phyloP scores from a whole-genome alignment of 2,113 vertebrate genomes.

The Lepidothrix coronata region DNA sequence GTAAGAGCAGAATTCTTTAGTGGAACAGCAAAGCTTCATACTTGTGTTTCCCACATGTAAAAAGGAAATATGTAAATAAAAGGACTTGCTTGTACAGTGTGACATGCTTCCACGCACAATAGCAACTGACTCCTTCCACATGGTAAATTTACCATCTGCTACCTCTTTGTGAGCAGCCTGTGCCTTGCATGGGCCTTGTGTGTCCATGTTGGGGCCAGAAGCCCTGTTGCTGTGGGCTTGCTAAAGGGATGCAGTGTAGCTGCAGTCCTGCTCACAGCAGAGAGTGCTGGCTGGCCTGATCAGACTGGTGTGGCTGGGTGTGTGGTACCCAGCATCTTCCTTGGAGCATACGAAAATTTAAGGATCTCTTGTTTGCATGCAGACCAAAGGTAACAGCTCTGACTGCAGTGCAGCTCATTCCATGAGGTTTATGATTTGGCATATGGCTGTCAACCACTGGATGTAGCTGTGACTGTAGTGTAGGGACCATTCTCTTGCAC shows the following conservation, averaged over 20 bases:
- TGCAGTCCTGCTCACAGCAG: neutral
- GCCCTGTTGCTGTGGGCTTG: fast-evolving
- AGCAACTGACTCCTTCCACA: neutral
- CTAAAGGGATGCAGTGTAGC: neutral
- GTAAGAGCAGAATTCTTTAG: neutral
- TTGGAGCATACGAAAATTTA: fast-evolving
- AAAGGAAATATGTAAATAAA: neutral
- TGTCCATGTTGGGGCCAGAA: neutral
- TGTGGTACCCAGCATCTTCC: neutral
- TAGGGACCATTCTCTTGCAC: fast-evolving
- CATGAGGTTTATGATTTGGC: neutral
- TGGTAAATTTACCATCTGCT: neutral
- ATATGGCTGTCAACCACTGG: fast-evolving
- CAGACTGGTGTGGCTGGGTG: neutral
- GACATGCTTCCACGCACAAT: neutral
- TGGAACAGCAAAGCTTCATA: neutral
- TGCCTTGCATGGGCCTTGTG: neutral
- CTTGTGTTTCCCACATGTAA: neutral
- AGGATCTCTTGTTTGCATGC: neutral
- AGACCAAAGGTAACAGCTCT: neutral
- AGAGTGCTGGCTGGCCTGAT: neutral
- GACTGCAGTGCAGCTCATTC: neutral
- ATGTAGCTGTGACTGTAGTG: neutral
- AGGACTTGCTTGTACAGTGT: neutral
- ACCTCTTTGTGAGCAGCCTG: neutral